These are phyloP conservation scores for Apocrypta bakeri DNA, from an alignment of 1,140 invertebrate genomes.

Conservation along the genomic window DNA sequence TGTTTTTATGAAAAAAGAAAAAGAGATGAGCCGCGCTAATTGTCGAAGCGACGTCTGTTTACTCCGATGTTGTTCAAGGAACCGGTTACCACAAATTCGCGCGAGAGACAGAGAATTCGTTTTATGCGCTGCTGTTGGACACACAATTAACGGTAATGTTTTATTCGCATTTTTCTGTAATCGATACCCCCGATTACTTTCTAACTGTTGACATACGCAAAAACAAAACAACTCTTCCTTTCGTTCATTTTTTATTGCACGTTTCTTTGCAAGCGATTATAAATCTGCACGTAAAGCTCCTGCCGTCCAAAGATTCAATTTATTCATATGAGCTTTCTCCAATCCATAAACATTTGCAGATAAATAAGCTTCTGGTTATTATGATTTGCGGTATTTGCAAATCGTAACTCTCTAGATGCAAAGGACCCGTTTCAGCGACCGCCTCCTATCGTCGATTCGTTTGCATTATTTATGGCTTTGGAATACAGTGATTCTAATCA, in stretches of 20 bases:
- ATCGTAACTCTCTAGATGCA: constrained; percentile 4
- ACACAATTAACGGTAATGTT: too few species aligned
- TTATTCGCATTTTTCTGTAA: too few species aligned
- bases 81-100: too few species aligned
- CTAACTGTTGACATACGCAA: too few species aligned
- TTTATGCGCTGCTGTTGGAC: too few species aligned
- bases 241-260: neutral
- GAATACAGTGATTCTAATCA: neutral
- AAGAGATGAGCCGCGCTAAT: constrained; percentile 47
- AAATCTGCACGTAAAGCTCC: neutral
- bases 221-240: neutral
- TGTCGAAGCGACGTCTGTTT: too few species aligned
- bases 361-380: constrained; percentile 31
- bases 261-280: neutral
- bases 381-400: constrained; percentile 32
- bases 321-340: constrained; percentile 36
- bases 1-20: constrained; percentile 36
- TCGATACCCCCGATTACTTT: too few species aligned
- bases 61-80: too few species aligned
- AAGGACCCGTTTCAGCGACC: neutral
- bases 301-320: neutral
- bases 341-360: constrained; percentile 27
- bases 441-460: neutral
- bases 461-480: neutral
- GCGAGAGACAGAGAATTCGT: too few species aligned